phyloP scores from a whole-genome alignment of 53 echinoderm and acorn worm species.

The Hippasteria phrygiana region DNA sequence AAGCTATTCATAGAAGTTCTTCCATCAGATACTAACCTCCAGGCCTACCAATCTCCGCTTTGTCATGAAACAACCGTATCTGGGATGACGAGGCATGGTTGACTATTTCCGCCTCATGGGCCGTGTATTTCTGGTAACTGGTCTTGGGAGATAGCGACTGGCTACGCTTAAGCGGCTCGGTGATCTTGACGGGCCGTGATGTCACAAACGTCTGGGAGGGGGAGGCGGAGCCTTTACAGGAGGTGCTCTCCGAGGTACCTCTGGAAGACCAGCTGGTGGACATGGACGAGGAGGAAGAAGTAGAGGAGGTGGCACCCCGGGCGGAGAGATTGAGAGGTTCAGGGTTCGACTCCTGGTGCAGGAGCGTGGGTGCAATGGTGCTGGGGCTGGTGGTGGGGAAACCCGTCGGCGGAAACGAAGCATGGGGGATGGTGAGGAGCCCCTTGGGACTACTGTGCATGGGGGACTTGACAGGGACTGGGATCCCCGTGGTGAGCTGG shows the following conservation, averaged over 20 bases:
- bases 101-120: constrained; percentile 95
- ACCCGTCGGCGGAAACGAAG: constrained; percentile 91
- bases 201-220: constrained; percentile 77
- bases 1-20: neutral
- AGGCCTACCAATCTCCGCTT: constrained; percentile 76
- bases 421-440: constrained; percentile 94
- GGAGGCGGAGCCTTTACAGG: constrained; percentile 57
- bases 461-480: constrained; percentile 64
- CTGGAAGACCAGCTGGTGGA: constrained; percentile 66
- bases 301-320: constrained; percentile 71
- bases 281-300: constrained; percentile 68
- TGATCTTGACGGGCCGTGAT: constrained; percentile 83
- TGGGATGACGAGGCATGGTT: constrained; percentile 76
- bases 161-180: constrained; percentile 89
- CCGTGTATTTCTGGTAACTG: constrained; percentile 96
- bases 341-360: constrained; percentile 71
- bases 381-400: constrained; percentile 82
- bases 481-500: constrained; percentile 60
- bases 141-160: constrained; percentile 96
- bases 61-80: constrained; percentile 67
- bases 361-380: constrained; percentile 59
- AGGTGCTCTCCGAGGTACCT: constrained; percentile 52
- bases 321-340: constrained; percentile 95
- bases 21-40: constrained; percentile 53
- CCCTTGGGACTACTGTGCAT: constrained; percentile 75